phyloP scores from a whole-genome alignment of 2,797 vertebrate species.

The Amblyraja radiata region DNA sequence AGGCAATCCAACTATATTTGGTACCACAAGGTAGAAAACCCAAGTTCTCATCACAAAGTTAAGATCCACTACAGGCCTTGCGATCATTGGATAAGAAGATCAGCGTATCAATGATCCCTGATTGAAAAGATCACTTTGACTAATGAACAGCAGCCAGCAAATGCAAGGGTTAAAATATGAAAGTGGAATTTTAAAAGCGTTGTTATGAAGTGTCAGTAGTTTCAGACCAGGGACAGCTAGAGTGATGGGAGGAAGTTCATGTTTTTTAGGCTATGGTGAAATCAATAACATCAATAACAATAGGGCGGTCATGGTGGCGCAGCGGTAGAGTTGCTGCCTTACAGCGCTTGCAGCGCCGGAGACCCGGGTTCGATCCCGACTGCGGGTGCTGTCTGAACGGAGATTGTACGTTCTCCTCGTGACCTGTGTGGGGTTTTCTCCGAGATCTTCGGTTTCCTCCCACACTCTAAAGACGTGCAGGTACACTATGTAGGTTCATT shows the following conservation, averaged over 20 bases:
- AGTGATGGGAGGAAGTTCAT: neutral
- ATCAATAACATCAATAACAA: neutral
- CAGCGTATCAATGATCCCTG: neutral
- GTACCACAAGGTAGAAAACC: neutral
- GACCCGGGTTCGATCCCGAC: too few species aligned
- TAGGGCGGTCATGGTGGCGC: too few species aligned
- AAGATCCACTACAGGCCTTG: neutral
- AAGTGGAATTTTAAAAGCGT: neutral
- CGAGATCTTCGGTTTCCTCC: too few species aligned
- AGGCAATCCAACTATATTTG: neutral
- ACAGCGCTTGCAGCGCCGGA: too few species aligned
- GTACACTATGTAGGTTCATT: too few species aligned
- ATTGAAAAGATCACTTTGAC: neutral
- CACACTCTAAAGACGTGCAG: too few species aligned
- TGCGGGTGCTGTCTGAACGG: too few species aligned
- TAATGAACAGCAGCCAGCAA: neutral
- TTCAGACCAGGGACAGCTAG: neutral
- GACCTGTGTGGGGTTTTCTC: too few species aligned
- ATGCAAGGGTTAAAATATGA: neutral
- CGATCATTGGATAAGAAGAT: neutral
- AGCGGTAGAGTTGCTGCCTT: too few species aligned
- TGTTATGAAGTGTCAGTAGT: neutral
- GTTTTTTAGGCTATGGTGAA: neutral
- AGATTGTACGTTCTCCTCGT: too few species aligned
- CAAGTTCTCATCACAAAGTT: neutral